A percentile compares a stretch with the other conserved stretches of the same genome.
phyloP scores from a whole-genome alignment of 2,888 invertebrate genomes.

The Brenthis daphne region DNA sequence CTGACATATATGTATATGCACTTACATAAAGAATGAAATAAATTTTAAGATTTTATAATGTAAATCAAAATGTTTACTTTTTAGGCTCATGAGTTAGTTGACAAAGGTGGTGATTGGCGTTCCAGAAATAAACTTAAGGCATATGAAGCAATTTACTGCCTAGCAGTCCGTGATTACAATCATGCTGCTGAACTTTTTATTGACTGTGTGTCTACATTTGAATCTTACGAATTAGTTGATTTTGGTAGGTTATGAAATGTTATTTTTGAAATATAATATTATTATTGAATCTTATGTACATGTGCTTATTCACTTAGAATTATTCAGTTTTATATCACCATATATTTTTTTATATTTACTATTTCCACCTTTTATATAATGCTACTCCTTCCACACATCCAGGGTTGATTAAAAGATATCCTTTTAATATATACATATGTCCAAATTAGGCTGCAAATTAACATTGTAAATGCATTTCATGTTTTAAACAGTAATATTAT shows the following conservation, averaged over 20 bases:
- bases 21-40: too few species aligned
- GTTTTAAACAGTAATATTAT: neutral
- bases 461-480: too few species aligned
- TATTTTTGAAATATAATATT: neutral
- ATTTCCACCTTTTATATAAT: too few species aligned
- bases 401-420: too few species aligned
- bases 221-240: slow-evolving; percentile 99
- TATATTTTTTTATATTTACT: too few species aligned
- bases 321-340: too few species aligned
- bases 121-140: slow-evolving; percentile 98
- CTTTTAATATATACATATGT: too few species aligned
- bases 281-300: neutral
- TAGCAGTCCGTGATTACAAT: slow-evolving; percentile 98
- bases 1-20: too few species aligned
- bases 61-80: slow-evolving; percentile 37
- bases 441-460: too few species aligned
- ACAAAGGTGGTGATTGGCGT: slow-evolving; percentile 99
- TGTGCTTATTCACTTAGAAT: too few species aligned
- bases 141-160: slow-evolving; percentile 97
- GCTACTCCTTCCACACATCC: too few species aligned
- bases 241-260: slow-evolving; percentile 84
- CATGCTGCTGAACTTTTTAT: slow-evolving; percentile 96
- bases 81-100: slow-evolving; percentile 86
- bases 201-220: slow-evolving; percentile 99
- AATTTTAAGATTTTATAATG: neutral